phyloP scores from a whole-genome alignment of 1,140 invertebrate species.

The Drosophila eugracilis region DNA sequence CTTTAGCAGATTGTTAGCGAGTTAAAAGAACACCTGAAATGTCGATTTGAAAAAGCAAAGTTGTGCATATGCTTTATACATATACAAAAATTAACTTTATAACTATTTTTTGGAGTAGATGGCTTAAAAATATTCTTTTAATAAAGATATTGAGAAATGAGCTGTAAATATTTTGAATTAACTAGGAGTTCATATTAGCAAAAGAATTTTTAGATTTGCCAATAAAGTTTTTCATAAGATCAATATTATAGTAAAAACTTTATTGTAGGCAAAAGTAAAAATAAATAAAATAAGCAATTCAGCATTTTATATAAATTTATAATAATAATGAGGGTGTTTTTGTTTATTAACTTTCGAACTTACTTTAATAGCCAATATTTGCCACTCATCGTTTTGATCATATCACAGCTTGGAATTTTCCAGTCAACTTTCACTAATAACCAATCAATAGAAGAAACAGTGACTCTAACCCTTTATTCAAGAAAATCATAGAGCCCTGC shows the following conservation, averaged over 20 bases:
- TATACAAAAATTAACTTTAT: not conserved
- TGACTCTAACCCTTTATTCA: not conserved
- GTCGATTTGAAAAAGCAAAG: conserved; percentile 11
- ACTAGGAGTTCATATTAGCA: no score
- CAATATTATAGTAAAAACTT: no score
- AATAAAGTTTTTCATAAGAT: no score
- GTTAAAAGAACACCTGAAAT: conserved; percentile 50
- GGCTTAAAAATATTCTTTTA: not conserved
- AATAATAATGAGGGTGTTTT: no score
- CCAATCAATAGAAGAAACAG: not conserved
- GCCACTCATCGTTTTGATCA: not conserved
- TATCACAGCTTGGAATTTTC: not conserved
- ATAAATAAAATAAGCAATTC: no score
- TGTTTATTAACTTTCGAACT: no score
- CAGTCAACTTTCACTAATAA: not conserved
- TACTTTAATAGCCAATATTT: no score
- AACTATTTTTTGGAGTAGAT: not conserved
- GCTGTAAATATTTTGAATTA: no score
- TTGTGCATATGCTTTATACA: conserved; percentile 15
- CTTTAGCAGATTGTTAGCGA: conserved; percentile 74
- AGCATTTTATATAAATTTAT: no score
- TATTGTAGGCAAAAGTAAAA: no score
- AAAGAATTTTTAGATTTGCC: no score
- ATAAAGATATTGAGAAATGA: no score
- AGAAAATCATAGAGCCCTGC: not conserved